Evolutionary conservation across 2,797 vertebrate genomes (phyloP).

Genomic region (Takifugu rubripes): DNA sequence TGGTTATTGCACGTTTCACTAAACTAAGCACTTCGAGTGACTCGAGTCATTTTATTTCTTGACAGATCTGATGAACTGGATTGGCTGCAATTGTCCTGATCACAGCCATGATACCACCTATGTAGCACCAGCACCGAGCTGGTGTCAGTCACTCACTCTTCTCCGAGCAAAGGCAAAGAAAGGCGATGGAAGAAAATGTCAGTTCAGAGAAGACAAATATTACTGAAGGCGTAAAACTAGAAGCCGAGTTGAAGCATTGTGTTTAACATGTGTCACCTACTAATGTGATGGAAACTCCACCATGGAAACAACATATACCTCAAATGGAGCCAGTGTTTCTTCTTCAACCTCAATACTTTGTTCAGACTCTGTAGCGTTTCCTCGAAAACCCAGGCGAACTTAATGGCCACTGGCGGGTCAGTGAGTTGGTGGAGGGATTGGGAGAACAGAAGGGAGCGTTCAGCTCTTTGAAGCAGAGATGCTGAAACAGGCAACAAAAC

Average conservation of each 20-base stretch:
- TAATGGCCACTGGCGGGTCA: constrained; percentile 27
- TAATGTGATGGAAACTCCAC: constrained; percentile 20
- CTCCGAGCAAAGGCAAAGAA: neutral
- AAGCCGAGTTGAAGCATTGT: constrained; percentile 12
- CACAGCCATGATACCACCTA: constrained; percentile 3
- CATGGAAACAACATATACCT: constrained; percentile 66
- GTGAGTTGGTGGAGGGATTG: constrained; percentile 50
- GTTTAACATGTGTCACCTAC: constrained; percentile 19
- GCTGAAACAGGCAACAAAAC: constrained; percentile 68
- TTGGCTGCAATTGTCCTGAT: constrained; percentile 70
- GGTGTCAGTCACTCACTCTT: constrained; percentile 5
- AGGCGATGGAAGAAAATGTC: neutral
- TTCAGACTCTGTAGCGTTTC: neutral
- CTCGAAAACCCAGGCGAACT: constrained; percentile 47
- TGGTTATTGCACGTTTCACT: no score
- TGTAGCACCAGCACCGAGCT: constrained; percentile 6
- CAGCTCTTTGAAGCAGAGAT: constrained; percentile 60
- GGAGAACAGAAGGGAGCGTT: constrained; percentile 46
- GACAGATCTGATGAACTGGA: constrained; percentile 68
- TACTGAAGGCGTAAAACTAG: neutral
- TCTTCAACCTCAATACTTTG: constrained; percentile 1
- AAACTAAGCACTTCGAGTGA: neutral
- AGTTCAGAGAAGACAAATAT: constrained; percentile 13
- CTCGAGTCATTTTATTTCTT: constrained; percentile 1
- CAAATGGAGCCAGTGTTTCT: constrained; percentile 51